phyloP scores from a whole-genome alignment of 1,140 invertebrate genomes.

The Antheraea pernyi region DNA sequence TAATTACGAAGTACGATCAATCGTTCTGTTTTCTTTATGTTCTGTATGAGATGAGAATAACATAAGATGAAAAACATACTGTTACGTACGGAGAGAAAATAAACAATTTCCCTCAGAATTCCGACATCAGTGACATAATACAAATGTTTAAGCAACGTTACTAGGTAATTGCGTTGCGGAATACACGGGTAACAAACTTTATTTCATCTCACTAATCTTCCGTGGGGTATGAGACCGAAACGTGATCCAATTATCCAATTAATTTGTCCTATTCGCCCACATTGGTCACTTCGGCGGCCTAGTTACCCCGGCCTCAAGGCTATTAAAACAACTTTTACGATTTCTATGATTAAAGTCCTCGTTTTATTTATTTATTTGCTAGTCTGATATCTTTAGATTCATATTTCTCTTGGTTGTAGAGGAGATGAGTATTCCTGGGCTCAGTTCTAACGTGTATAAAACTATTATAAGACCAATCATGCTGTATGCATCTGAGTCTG shows the following conservation, averaged over 20 bases:
- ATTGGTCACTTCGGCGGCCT: slow-evolving; percentile 10
- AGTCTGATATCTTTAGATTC: neutral
- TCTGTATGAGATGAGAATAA: too few species aligned
- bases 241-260: slow-evolving; percentile 19
- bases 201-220: slow-evolving; percentile 1
- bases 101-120: neutral
- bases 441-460: too few species aligned
- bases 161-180: neutral
- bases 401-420: too few species aligned
- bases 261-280: slow-evolving; percentile 4
- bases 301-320: neutral
- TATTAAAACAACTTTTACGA: slow-evolving; percentile 2
- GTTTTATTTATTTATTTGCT: neutral
- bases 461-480: too few species aligned
- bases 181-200: neutral
- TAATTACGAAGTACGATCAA: too few species aligned
- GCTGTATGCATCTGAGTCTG: too few species aligned
- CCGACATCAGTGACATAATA: neutral
- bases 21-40: too few species aligned
- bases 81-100: too few species aligned
- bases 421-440: too few species aligned
- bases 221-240: neutral
- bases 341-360: neutral
- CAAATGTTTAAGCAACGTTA: neutral
- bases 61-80: too few species aligned